Evolutionary conservation across 1,140 invertebrate genomes (phyloP).

Genomic region (Drosophila bifasciata): DNA sequence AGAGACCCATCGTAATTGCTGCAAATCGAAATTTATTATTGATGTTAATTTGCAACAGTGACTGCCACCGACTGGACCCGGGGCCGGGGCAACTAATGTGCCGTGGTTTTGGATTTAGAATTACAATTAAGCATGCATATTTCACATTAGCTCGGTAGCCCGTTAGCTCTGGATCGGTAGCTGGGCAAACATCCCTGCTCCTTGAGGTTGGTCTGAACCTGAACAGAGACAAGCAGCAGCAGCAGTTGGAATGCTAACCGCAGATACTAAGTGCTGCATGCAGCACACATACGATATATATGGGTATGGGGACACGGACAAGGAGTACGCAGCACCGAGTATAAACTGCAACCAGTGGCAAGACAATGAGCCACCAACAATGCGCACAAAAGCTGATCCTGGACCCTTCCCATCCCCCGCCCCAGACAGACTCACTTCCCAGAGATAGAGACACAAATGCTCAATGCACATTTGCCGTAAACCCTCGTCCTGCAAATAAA

Average conservation of each 20-base stretch:
- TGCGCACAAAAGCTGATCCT: conserved; percentile 17
- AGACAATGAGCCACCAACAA: conserved; percentile 60
- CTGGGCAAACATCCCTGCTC: background rate
- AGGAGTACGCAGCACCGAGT: background rate
- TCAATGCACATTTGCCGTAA: conserved; percentile 72
- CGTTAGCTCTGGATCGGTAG: conserved; percentile 13
- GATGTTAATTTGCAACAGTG: conserved; percentile 72
- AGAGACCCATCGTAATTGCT: conserved; percentile 56
- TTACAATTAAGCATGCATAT: conserved; percentile 59
- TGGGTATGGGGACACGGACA: background rate
- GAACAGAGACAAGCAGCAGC: conserved; percentile 7
- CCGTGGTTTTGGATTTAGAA: conserved; percentile 46
- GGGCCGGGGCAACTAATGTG: conserved; percentile 48
- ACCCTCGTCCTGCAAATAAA: conserved; percentile 62
- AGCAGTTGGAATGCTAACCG: conserved; percentile 37
- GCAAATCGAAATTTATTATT: conserved; percentile 80
- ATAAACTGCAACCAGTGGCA: conserved; percentile 6
- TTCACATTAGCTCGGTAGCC: conserved; percentile 44
- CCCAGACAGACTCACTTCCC: conserved; percentile 12
- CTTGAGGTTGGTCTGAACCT: too few species aligned
- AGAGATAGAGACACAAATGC: conserved; percentile 47
- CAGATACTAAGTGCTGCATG: conserved; percentile 38
- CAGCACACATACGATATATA: background rate
- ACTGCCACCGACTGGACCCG: conserved; percentile 6
- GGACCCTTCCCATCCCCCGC: conserved; percentile 4